A percentile compares a stretch with the other conserved stretches of the same genome.
Conservation (phyloP, 2,888 invertebrate species). For the Phragmatobia fuliginosa region DNA sequence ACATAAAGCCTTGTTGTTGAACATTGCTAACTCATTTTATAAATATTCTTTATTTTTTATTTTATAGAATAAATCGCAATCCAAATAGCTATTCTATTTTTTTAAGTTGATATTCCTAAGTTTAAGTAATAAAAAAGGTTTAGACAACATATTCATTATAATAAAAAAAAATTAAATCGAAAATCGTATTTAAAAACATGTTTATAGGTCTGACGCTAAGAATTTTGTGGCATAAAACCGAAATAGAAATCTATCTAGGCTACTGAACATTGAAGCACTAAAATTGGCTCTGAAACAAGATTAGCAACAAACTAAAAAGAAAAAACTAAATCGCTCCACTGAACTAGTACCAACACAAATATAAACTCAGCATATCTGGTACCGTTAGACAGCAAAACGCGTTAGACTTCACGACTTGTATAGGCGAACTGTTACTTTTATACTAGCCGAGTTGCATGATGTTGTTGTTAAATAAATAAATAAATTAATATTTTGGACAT, state of each 20-base stretch:
- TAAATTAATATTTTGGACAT: too few species aligned
- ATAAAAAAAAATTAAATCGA: too few species aligned
- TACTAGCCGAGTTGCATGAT: too few species aligned
- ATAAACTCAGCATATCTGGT: constrained; percentile 63
- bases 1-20: too few species aligned
- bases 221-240: not conserved
- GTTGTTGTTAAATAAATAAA: too few species aligned
- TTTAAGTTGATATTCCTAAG: too few species aligned
- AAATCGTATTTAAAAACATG: constrained; percentile 1
- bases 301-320: constrained; percentile 53
- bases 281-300: constrained; percentile 39
- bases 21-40: too few species aligned
- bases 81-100: too few species aligned
- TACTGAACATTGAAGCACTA: constrained; percentile 41
- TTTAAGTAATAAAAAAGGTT: too few species aligned
- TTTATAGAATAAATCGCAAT: not conserved
- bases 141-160: too few species aligned
- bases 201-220: constrained; percentile 4
- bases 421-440: not conserved
- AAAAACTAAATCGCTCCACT: constrained; percentile 46
- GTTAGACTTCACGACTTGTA: constrained; percentile 52
- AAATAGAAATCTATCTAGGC: constrained; percentile 35
- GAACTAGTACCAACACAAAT: constrained; percentile 65
- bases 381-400: constrained; percentile 65
- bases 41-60: not conserved